Evolutionary conservation across 2,113 vertebrate species (phyloP).

Genomic region (Laticauda colubrina): DNA sequence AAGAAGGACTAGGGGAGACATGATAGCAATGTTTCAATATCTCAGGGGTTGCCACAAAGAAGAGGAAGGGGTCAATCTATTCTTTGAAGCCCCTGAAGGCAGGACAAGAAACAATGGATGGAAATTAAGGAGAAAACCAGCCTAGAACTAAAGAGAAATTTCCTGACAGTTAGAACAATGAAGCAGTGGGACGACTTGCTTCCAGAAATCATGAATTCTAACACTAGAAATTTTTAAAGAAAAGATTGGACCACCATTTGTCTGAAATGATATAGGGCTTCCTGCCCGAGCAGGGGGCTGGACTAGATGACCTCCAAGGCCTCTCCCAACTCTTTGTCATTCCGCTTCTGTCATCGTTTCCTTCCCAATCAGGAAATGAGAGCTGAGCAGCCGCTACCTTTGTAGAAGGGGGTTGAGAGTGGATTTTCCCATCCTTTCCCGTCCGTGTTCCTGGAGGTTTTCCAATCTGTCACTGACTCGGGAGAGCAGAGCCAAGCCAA

Average conservation of each 20-base stretch:
- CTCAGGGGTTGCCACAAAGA: background rate
- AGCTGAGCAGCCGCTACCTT: background rate
- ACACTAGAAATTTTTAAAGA: background rate
- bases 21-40: background rate
- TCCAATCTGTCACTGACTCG: background rate
- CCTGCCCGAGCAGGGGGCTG: background rate
- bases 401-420: background rate
- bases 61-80: background rate
- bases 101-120: background rate
- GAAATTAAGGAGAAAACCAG: background rate
- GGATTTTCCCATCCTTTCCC: background rate
- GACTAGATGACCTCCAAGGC: background rate
- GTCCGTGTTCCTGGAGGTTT: background rate
- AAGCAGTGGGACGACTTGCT: background rate
- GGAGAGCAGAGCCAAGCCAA: background rate
- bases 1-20: background rate
- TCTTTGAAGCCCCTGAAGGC: background rate
- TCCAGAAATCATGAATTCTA: background rate
- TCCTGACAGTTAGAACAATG: background rate
- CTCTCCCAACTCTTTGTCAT: background rate
- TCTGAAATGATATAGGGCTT: background rate
- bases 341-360: background rate
- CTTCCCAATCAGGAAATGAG: too few species aligned
- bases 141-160: background rate
- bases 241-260: background rate